phyloP scores from a whole-genome alignment of 1,140 invertebrate genomes.

The Mizuhopecten yessoensis region DNA sequence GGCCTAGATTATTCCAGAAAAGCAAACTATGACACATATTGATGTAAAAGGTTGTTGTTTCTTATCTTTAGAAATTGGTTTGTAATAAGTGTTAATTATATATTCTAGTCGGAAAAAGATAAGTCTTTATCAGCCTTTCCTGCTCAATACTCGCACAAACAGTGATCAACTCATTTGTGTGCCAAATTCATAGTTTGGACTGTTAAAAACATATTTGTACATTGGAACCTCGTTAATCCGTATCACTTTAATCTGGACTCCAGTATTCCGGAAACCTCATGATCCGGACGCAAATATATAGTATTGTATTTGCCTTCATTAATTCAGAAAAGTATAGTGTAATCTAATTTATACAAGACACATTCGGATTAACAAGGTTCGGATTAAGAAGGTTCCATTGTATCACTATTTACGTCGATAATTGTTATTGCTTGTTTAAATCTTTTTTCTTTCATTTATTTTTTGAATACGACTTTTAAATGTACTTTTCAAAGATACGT shows the following conservation, averaged over 20 bases:
- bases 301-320: background rate
- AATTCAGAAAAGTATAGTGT: too few relatives aligned
- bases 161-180: background rate
- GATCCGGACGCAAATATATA: too few relatives aligned
- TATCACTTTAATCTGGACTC: background rate
- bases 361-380: background rate
- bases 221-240: background rate
- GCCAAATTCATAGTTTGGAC: background rate
- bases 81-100: too few relatives aligned
- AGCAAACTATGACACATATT: too few relatives aligned
- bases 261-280: background rate
- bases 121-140: background rate
- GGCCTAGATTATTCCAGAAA: too few relatives aligned
- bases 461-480: background rate
- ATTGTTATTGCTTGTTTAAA: background rate
- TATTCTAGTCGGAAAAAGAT: too few relatives aligned
- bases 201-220: background rate
- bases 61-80: too few relatives aligned
- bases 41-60: too few relatives aligned
- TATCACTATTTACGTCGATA: background rate
- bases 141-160: conserved; percentile 37
- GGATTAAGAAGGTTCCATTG: background rate
- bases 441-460: background rate
- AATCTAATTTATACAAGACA: too few relatives aligned
- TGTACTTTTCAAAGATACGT: conserved; percentile 7